These are phyloP conservation scores for Elysia crispata DNA, from an alignment of 2,888 invertebrate genomes.

Conservation along the genomic window DNA sequence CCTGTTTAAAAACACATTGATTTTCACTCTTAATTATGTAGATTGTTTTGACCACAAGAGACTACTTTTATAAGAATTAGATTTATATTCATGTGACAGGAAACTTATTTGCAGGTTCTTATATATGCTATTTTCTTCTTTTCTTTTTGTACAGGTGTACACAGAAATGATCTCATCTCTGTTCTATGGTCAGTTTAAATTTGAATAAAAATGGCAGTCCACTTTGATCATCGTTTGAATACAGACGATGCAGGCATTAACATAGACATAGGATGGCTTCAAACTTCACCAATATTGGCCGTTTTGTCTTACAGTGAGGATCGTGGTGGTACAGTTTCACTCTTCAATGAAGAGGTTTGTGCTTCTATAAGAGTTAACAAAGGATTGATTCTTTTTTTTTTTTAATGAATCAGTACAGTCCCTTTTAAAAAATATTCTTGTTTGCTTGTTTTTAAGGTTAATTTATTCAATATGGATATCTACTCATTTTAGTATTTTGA, in stretches of 20 bases:
- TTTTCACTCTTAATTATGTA: too few relatives aligned
- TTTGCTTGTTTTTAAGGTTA: neutral
- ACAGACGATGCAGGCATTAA: conserved; percentile 66
- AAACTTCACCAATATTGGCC: conserved; percentile 87
- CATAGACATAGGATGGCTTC: conserved; percentile 87
- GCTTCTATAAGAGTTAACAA: neutral
- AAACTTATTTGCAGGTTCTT: too few relatives aligned
- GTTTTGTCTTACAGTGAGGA: conserved; percentile 92
- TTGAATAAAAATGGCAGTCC: conserved; percentile 72
- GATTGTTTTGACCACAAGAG: neutral
- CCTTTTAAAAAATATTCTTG: neutral
- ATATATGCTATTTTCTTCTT: neutral
- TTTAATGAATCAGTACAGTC: neutral
- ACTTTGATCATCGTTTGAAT: conserved; percentile 75
- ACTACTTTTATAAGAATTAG: neutral
- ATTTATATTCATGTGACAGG: too few relatives aligned
- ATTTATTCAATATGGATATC: neutral
- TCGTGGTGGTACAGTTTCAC: conserved; percentile 90
- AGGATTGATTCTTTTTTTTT: neutral
- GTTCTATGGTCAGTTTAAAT: neutral
- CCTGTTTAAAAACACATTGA: too few relatives aligned
- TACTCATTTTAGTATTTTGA: neutral
- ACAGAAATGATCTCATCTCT: too few relatives aligned
- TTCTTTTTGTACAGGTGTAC: neutral
- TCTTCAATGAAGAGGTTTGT: conserved; percentile 90